Conservation (phyloP, 2,888 invertebrate species). For the Polydrusus tereticollis region DNA sequence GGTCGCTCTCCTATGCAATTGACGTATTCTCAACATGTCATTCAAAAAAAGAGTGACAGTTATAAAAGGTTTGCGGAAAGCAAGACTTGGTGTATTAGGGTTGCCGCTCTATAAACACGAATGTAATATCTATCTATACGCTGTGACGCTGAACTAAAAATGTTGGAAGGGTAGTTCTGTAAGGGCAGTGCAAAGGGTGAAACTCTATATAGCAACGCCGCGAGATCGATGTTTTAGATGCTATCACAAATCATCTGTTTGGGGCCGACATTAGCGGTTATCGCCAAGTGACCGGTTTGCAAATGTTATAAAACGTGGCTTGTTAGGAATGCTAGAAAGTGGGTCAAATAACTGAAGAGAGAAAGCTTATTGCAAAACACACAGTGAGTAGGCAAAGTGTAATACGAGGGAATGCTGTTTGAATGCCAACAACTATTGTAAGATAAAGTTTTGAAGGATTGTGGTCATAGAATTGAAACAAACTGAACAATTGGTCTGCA, state of each 20-base stretch:
- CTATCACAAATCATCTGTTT: background rate
- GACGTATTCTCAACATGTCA: constrained; percentile 8
- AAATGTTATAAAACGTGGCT: constrained; percentile 26
- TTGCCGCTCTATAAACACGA: background rate
- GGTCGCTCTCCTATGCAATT: background rate
- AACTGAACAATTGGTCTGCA: too few species aligned
- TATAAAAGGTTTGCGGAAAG: constrained; percentile 24
- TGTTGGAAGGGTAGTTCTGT: too few species aligned
- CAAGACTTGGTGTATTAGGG: background rate
- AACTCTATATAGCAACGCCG: background rate
- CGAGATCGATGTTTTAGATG: background rate
- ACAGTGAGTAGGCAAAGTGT: background rate
- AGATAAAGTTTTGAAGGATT: too few species aligned
- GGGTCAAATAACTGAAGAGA: constrained; percentile 34
- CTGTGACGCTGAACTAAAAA: too few species aligned
- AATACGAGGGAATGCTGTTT: constrained; percentile 15
- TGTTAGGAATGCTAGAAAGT: constrained; percentile 35
- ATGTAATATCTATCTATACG: too few species aligned
- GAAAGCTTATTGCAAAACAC: constrained; percentile 20
- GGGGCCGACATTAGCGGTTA: background rate
- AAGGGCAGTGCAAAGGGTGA: background rate
- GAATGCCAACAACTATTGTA: constrained; percentile 18
- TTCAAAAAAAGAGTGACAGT: constrained; percentile 1
- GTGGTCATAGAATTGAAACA: too few species aligned
- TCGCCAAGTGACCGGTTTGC: constrained; percentile 19